Percentiles rank a stretch among this genome's conserved stretches.
Conservation (phyloP, 2,888 invertebrate species). For the Lochmaea capreae region DNA sequence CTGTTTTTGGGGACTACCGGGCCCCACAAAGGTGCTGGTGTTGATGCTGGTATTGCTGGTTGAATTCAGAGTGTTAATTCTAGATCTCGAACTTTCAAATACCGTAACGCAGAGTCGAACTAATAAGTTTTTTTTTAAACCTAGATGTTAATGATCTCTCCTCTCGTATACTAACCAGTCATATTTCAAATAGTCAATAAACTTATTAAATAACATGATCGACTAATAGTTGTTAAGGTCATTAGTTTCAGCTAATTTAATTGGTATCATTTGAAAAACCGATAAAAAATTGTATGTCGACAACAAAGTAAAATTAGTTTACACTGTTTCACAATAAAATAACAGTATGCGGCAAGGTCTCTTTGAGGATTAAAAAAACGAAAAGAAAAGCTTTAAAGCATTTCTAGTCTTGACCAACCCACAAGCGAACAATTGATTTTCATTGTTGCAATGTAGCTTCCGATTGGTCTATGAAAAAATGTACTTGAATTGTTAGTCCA, state of each 20-base stretch:
- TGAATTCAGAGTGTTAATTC: slow-evolving; percentile 10
- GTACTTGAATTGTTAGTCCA: no score
- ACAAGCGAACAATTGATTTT: no score
- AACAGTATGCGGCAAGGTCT: no score
- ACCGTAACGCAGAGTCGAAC: slow-evolving; percentile 21
- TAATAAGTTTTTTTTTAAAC: background rate
- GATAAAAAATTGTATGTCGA: background rate
- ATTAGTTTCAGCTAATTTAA: background rate
- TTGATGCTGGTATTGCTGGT: background rate
- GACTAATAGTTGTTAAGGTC: background rate
- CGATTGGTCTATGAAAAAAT: no score
- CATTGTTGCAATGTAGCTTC: no score
- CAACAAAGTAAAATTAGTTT: no score
- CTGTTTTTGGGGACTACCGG: slow-evolving; percentile 25
- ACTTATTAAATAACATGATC: background rate
- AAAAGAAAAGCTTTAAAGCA: no score
- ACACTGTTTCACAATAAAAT: no score
- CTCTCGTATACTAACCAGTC: no score
- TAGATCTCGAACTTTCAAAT: slow-evolving; percentile 20
- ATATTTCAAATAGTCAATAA: background rate
- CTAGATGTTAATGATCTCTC: slow-evolving; percentile 5
- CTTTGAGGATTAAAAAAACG: no score
- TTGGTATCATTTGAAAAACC: background rate
- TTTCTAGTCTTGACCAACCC: no score
- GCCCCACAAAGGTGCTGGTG: slow-evolving; percentile 26